Evolutionary conservation across 2,888 invertebrate genomes (phyloP).

Genomic region (Gryllus longicercus): DNA sequence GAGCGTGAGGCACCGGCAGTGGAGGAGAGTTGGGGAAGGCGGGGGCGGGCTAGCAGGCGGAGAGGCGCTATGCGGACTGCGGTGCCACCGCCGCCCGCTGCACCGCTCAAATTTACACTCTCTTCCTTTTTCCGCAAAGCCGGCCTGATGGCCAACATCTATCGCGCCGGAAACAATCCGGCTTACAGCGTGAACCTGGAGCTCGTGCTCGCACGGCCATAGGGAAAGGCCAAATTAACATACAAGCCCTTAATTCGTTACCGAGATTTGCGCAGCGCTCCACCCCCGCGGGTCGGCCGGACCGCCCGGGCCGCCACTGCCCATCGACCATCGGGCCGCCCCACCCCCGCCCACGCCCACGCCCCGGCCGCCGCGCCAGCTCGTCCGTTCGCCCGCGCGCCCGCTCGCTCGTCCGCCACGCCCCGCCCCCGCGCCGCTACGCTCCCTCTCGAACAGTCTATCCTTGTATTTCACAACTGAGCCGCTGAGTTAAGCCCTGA

Average conservation of each 20-base stretch:
- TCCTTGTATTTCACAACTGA: conserved; percentile 11
- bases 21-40: no score
- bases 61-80: no score
- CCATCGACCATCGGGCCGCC: neutral
- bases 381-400: neutral
- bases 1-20: no score
- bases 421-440: neutral
- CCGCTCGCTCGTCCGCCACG: neutral
- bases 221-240: no score
- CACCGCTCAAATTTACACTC: no score
- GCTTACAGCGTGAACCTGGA: no score
- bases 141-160: no score
- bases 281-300: neutral
- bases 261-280: neutral
- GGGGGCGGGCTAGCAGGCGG: no score
- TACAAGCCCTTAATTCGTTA: neutral
- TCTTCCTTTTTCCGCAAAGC: no score
- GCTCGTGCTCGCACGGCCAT: no score
- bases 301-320: neutral
- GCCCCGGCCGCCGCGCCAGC: neutral
- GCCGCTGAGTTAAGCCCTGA: conserved; percentile 6
- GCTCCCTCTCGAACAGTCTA: neutral
- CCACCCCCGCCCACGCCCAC: neutral
- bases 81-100: no score
- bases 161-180: no score